phyloP scores from a whole-genome alignment of 2,113 vertebrate species.

The Macroglossus sobrinus region DNA sequence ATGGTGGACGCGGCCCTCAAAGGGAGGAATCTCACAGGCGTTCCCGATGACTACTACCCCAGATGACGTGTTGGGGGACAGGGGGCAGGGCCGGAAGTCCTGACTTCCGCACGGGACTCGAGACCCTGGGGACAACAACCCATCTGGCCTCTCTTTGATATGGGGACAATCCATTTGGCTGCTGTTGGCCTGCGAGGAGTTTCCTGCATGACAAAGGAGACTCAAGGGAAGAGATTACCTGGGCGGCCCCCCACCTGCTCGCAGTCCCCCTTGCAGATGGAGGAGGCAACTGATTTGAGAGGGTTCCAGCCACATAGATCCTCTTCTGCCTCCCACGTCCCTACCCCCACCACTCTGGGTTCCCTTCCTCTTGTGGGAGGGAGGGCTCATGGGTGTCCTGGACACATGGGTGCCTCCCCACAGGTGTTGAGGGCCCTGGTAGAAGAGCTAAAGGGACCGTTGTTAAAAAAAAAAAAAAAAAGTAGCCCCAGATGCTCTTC shows the following conservation, averaged over 20 bases:
- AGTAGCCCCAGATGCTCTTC: background rate
- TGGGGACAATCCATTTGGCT: conserved; percentile 47
- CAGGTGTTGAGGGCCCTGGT: background rate
- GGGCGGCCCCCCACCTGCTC: background rate
- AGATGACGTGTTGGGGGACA: conserved; percentile 85
- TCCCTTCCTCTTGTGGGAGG: background rate
- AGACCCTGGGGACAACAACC: background rate
- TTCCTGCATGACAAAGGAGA: conserved; percentile 76
- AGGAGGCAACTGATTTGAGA: background rate
- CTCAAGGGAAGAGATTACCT: background rate
- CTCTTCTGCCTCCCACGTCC: background rate
- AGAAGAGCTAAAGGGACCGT: background rate
- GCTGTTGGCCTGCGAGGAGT: conserved; percentile 53
- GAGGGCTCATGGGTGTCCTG: fast-evolving
- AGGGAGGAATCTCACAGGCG: conserved; percentile 89
- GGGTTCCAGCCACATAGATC: background rate
- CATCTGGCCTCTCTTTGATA: conserved; percentile 15
- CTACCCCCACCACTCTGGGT: background rate
- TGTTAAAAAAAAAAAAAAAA: too few species aligned
- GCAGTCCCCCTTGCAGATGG: background rate
- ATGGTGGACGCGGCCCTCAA: conserved; percentile 89
- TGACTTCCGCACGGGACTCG: background rate
- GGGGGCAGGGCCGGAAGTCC: background rate
- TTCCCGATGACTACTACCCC: conserved; percentile 93
- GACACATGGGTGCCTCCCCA: fast-evolving